Percentiles rank a stretch among this genome's conserved stretches.
Conservation (phyloP, 1,140 invertebrate genomes). For the Drosophila parabipectinata region DNA sequence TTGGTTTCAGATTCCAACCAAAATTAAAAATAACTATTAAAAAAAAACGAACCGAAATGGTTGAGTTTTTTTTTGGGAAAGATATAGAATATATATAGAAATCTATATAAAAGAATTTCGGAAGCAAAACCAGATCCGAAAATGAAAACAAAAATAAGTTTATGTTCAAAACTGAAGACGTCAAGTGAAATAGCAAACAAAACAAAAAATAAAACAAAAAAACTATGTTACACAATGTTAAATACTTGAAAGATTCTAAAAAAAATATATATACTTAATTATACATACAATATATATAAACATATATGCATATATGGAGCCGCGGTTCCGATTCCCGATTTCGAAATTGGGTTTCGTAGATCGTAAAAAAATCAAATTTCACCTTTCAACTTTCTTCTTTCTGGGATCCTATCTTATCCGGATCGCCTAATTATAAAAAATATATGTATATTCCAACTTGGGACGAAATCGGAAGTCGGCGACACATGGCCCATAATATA, state of each 20-base stretch:
- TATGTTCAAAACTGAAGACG: slow-evolving; percentile 46
- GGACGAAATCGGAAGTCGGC: slow-evolving; percentile 3
- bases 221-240: slow-evolving; percentile 69
- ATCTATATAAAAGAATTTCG: slow-evolving; percentile 1
- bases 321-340: slow-evolving; percentile 10
- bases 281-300: slow-evolving; percentile 7
- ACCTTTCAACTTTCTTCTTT: neutral
- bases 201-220: slow-evolving; percentile 29
- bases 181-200: slow-evolving; percentile 50
- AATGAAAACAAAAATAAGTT: slow-evolving; percentile 42
- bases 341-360: neutral
- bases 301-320: slow-evolving; percentile 10
- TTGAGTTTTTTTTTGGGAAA: too few relatives aligned
- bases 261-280: slow-evolving; percentile 38
- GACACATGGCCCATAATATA: neutral
- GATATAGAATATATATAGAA: slow-evolving; percentile 14
- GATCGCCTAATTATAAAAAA: neutral
- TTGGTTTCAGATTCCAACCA: slow-evolving; percentile 48
- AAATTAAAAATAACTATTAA: slow-evolving; percentile 36
- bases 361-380: neutral
- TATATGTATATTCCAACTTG: neutral
- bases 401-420: slow-evolving; percentile 24
- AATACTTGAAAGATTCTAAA: slow-evolving; percentile 69
- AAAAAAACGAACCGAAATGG: neutral
- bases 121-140: neutral